Evolutionary conservation across 2,113 vertebrate genomes (phyloP), one percentile per base, ranked within the genome.

Genomic region (Dicentrarchus labrax): DNA sequence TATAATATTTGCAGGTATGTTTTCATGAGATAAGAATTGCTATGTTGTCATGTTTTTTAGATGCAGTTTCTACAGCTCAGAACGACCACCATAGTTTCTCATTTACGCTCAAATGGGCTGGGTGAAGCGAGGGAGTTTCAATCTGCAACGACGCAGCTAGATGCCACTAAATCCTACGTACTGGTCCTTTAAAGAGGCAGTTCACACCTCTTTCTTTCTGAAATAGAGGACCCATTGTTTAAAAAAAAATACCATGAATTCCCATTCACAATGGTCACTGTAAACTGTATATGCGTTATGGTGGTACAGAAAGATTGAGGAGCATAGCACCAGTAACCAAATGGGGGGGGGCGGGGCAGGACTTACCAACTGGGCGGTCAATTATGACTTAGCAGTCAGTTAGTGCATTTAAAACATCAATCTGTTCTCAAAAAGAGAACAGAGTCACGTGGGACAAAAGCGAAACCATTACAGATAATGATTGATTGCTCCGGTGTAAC

Each of bases 401-500:
- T 41, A 43, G 47, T 24, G 54, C 64, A 50, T 66, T 54, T 66
- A 56, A 73, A 68, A 21, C 60, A 15, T 13, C 36, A 50, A 17
- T 56, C 17, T 54, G 4, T 24, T 66, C n/a, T 67, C 30, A 47
- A 4, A 48, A 51, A 8, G 17, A 66, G 72, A 71, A 39, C 21
- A 57, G 30, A 80, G 64, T 60, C 51, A 21, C 53, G 19, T n/a
- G 24, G 45, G 64, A 56, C 73, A 38, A 47, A 5, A 70, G 61
- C 9, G 53, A 76, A 67, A 67, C 53, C 75, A 48, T 71, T 39
- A 30, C 0, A 43, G 60, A 76, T 47, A 64, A 50, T 76, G 60
- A 76, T 39, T 6, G 43, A 75, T 56, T 11, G 75, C 65, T 24
- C 8, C 8, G 9, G 3, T 59, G 81, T 65, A 78, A 71, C 53